These are phyloP conservation scores for Sapajus apella DNA, from an alignment of 2,113 vertebrate species.

Conservation along the genomic window DNA sequence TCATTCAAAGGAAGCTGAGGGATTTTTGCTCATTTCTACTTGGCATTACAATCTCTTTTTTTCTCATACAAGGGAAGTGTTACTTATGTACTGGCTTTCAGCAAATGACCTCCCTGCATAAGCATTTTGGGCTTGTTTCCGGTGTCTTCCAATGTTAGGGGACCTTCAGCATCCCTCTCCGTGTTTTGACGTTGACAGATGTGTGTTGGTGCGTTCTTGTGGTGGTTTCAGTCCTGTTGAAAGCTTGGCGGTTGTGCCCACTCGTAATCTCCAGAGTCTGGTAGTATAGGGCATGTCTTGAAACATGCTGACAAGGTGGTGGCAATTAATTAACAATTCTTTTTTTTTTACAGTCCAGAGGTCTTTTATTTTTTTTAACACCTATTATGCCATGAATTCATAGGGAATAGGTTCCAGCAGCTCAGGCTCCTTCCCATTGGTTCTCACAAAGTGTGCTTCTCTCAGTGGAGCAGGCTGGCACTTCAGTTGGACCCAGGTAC, in stretches of 20 bases:
- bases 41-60: neutral
- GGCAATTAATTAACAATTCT: constrained; percentile 66
- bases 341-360: no score
- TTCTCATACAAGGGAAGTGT: neutral
- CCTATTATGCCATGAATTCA: no score
- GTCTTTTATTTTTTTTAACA: no score
- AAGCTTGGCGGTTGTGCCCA: neutral
- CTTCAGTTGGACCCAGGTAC: no score
- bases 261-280: neutral
- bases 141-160: neutral
- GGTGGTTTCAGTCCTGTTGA: neutral
- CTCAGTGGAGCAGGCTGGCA: no score
- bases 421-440: no score
- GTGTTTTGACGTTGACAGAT: neutral
- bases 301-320: neutral
- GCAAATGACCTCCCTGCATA: neutral
- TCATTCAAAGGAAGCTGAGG: neutral
- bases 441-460: no score
- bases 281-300: neutral
- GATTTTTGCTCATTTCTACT: neutral
- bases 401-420: no score
- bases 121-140: neutral
- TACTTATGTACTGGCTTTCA: neutral
- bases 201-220: neutral
- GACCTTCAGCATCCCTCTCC: neutral